Percentiles rank a stretch among this genome's conserved stretches.
phyloP scores from a whole-genome alignment of 1,140 invertebrate genomes.

The Zaprionus ghesquierei region DNA sequence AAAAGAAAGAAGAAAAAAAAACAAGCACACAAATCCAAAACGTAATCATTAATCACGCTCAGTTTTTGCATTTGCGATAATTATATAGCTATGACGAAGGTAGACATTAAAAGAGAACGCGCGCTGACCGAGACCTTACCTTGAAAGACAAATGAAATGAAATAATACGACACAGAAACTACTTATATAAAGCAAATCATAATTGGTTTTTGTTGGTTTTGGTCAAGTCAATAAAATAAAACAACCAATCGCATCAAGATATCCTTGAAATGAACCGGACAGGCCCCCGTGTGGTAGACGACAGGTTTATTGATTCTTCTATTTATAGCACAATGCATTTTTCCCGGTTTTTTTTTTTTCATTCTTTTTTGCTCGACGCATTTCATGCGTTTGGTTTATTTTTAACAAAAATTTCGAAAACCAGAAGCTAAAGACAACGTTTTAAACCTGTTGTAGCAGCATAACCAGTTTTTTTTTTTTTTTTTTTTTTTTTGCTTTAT shows the following conservation, averaged over 20 bases:
- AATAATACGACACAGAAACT: slow-evolving; percentile 7
- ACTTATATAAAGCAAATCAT: not conserved
- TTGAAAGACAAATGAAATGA: slow-evolving; percentile 58
- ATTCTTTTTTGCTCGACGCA: slow-evolving; percentile 44
- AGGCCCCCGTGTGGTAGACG: not conserved
- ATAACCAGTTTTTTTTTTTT: slow-evolving; percentile 64
- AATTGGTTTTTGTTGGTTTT: slow-evolving; percentile 4
- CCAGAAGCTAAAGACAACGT: slow-evolving; percentile 13
- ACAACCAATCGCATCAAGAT: slow-evolving; percentile 2
- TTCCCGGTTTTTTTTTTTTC: slow-evolving; percentile 10
- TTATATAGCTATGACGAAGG: slow-evolving; percentile 54
- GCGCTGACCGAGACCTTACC: slow-evolving; percentile 69
- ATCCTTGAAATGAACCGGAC: slow-evolving; percentile 20
- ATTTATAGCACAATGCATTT: slow-evolving; percentile 31
- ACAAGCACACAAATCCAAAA: slow-evolving; percentile 30
- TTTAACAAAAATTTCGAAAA: slow-evolving; percentile 31
- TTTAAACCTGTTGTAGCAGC: slow-evolving; percentile 45
- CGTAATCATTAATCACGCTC: slow-evolving; percentile 68
- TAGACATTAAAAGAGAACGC: slow-evolving; percentile 54
- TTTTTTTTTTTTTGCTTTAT: slow-evolving; percentile 41
- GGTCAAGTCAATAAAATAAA: not conserved
- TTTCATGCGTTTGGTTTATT: slow-evolving; percentile 34
- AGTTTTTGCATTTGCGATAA: slow-evolving; percentile 72
- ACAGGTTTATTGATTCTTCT: not conserved
- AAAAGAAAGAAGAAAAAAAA: slow-evolving; percentile 25